A percentile compares a stretch with the other conserved stretches of the same genome.
Conservation (phyloP, 2,888 invertebrate genomes). For the Ormyrus rosae region DNA sequence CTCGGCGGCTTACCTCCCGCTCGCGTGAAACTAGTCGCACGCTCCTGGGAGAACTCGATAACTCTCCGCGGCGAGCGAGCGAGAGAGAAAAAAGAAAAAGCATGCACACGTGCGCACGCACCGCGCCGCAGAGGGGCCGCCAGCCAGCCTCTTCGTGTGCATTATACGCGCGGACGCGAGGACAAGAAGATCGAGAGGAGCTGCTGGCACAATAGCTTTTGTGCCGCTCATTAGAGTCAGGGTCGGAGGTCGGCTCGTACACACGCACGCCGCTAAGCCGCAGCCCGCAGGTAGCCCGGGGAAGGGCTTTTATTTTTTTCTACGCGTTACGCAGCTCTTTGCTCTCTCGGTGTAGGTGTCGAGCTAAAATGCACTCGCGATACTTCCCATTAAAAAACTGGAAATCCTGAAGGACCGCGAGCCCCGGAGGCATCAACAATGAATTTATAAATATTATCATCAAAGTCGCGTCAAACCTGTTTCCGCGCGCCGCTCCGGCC, state of each 20-base stretch:
- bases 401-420: conserved; percentile 4
- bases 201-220: conserved; percentile 65
- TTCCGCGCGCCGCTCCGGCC: background rate
- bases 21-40: background rate
- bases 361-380: background rate
- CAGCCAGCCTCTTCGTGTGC: background rate
- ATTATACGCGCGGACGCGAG: background rate
- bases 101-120: conserved; percentile 15
- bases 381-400: conserved; percentile 15
- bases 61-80: background rate
- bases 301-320: conserved; percentile 40
- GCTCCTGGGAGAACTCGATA: conserved; percentile 15
- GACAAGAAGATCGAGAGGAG: conserved; percentile 3
- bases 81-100: background rate
- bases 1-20: too few species aligned
- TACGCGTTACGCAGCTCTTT: conserved; percentile 28
- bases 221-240: conserved; percentile 70
- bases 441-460: conserved; percentile 50
- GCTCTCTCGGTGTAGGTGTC: conserved; percentile 21
- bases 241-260: conserved; percentile 68
- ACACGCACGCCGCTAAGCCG: conserved; percentile 58
- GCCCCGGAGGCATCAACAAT: conserved; percentile 24
- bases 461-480: conserved; percentile 41
- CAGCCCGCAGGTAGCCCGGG: conserved; percentile 14
- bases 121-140: background rate